Base-by-base conservation (phyloP, 2,888 invertebrate genomes). In the Cenopis cana region DNA sequence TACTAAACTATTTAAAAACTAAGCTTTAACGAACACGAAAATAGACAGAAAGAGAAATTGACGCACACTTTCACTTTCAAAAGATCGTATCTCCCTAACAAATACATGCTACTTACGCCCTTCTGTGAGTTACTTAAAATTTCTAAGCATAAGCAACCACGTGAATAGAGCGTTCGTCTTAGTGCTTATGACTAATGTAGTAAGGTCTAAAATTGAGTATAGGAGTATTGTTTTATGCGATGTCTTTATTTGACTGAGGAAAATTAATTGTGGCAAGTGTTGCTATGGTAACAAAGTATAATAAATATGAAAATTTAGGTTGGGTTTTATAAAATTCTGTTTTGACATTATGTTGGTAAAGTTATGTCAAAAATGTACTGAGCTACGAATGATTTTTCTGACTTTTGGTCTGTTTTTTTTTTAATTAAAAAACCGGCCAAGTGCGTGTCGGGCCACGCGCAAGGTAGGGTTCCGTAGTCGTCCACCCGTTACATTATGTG, bases 1-100 rank as follows among this genome's bases (percentile, higher is more conserved):
- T 77, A 75, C 76, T 74, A 73, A 69, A 74, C 75, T 71, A 76
- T 77, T 77, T 75, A 73, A 72, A 46, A 69, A 72, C 59, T 46
- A 75, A 70, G 69, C 74, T 72, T 74, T 72, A 46, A 68, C 55
- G 64, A 72, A 56, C 56, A 46, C 60, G 66, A 62, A 67, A 66
- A 70, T 70, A 59, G 65, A 70, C 52, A 50, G 57, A 59, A 66
- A 56, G 56, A 66, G 56, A 66, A 66, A 64, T 64, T 64, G 52
- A 60, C 6, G 14, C 38, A 24, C 4, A 8, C 14, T 10, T 1
- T 9, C 3, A 54, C 18, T 54, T 54, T 3, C 5, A 2, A 64
- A 54, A 64, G 20, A 11, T 54, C 52, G 6, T n/a, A 64, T 52
- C 24, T 64, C 3, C 6, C 5, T 20, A 20, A 6, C 1, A n/a